phyloP scores from a whole-genome alignment of 1,140 invertebrate genomes.

The Antheraea pernyi region DNA sequence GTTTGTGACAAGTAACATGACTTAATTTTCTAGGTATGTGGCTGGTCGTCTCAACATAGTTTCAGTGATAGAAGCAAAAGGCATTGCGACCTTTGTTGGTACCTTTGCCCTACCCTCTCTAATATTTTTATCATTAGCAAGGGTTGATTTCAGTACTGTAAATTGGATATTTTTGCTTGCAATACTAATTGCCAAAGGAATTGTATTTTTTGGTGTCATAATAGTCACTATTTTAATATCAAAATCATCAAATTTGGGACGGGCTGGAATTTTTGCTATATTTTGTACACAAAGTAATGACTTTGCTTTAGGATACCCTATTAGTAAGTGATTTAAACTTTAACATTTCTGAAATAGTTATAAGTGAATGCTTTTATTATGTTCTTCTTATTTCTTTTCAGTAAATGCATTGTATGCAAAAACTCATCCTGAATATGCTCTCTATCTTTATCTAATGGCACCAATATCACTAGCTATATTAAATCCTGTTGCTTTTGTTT shows the following conservation, averaged over 20 bases:
- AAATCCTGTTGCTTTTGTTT: conserved; percentile 94
- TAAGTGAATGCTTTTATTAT: conserved; percentile 10
- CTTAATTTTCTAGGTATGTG: conserved; percentile 86
- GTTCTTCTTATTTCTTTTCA: conserved; percentile 63
- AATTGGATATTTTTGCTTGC: conserved; percentile 95
- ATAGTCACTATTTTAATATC: conserved; percentile 89
- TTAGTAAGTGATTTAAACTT: conserved; percentile 84
- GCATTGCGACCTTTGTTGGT: conserved; percentile 95
- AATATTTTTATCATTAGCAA: conserved; percentile 94
- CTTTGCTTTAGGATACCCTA: conserved; percentile 97
- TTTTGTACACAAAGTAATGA: conserved; percentile 99
- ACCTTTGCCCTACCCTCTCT: conserved; percentile 95
- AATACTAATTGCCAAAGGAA: conserved; percentile 91
- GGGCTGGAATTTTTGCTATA: conserved; percentile 95
- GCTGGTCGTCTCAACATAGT: conserved; percentile 93
- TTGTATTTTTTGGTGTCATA: conserved; percentile 92
- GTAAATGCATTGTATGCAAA: conserved; percentile 87
- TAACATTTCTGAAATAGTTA: background rate
- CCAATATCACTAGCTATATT: conserved; percentile 95
- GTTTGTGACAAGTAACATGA: background rate
- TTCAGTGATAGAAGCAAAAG: conserved; percentile 91
- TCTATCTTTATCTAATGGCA: conserved; percentile 95
- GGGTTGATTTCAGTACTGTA: conserved; percentile 89
- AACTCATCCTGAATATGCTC: conserved; percentile 93
- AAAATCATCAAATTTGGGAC: conserved; percentile 88